Conservation (phyloP, 53 echinoderm and acorn worm genomes). For the Hippasteria phrygiana region DNA sequence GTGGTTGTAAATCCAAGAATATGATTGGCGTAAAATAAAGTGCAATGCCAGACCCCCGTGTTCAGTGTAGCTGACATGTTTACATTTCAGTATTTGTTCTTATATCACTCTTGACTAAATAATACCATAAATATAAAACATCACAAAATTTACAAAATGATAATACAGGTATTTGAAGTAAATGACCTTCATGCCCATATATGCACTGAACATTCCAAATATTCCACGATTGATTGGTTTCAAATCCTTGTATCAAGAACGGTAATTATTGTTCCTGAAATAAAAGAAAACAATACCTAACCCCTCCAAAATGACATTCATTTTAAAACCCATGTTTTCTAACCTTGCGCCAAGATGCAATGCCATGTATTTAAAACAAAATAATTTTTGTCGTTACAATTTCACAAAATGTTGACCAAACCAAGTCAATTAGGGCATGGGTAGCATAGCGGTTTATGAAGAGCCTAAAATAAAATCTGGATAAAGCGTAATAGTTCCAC, state of each 20-base stretch:
- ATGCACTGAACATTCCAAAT: neutral
- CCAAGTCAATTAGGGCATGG: too few relatives aligned
- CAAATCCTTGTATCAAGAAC: neutral
- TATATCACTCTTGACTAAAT: slow-evolving; percentile 56
- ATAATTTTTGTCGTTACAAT: neutral
- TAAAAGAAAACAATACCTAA: too few relatives aligned
- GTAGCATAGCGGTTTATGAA: too few relatives aligned
- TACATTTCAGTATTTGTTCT: slow-evolving; percentile 54
- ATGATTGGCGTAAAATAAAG: too few relatives aligned
- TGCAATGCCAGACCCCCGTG: neutral
- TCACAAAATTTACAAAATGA: slow-evolving; percentile 58
- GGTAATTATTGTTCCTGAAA: neutral
- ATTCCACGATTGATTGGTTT: slow-evolving; percentile 12
- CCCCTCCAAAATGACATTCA: too few relatives aligned
- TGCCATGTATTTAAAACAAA: neutral
- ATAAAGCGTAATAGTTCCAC: too few relatives aligned
- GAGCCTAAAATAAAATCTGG: too few relatives aligned
- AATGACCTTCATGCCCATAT: neutral
- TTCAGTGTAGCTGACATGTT: slow-evolving; percentile 26
- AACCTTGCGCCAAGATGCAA: neutral
- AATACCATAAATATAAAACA: slow-evolving; percentile 67
- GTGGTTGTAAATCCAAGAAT: too few relatives aligned
- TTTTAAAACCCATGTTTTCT: neutral
- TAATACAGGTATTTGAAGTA: neutral
- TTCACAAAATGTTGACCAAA: too few relatives aligned